Percentiles rank a stretch among this genome's conserved stretches.
phyloP scores from a whole-genome alignment of 2,113 vertebrate species.

The Bolborhynchus lineola region DNA sequence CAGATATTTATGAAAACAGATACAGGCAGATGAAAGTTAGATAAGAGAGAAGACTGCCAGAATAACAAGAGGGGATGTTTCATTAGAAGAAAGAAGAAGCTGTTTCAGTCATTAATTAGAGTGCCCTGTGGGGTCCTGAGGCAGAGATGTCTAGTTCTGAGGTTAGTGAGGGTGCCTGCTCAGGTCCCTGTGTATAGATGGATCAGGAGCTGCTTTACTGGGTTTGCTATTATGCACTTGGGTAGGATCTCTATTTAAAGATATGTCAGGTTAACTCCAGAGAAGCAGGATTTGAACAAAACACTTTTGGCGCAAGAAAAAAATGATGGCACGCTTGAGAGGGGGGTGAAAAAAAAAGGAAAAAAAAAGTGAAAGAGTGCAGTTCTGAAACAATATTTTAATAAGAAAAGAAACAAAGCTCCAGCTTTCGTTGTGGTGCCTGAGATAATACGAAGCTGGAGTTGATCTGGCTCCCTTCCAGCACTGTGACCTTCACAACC shows the following conservation, averaged over 20 bases:
- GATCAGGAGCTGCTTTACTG: not conserved
- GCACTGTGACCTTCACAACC: not conserved
- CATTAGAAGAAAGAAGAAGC: not conserved
- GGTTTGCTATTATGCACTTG: not conserved
- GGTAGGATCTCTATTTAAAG: not conserved
- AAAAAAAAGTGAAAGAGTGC: not conserved
- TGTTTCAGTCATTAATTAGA: not conserved
- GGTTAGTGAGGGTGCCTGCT: not conserved
- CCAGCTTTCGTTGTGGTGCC: not conserved
- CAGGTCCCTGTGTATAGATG: not conserved
- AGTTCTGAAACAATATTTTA: not conserved
- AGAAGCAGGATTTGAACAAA: not conserved
- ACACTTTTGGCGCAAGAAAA: not conserved
- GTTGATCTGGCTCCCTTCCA: not conserved
- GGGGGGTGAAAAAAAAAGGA: not conserved
- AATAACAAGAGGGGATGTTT: not conserved
- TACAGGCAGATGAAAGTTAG: rapidly evolving
- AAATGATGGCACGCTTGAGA: not conserved
- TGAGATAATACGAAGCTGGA: not conserved
- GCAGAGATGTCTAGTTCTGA: not conserved
- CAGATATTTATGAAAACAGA: not conserved
- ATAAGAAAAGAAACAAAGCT: not conserved
- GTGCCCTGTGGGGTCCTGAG: rapidly evolving
- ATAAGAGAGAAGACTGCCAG: not conserved
- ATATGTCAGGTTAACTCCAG: not conserved